phyloP scores from a whole-genome alignment of 2,888 invertebrate species.

The Nephrotoma flavescens region DNA sequence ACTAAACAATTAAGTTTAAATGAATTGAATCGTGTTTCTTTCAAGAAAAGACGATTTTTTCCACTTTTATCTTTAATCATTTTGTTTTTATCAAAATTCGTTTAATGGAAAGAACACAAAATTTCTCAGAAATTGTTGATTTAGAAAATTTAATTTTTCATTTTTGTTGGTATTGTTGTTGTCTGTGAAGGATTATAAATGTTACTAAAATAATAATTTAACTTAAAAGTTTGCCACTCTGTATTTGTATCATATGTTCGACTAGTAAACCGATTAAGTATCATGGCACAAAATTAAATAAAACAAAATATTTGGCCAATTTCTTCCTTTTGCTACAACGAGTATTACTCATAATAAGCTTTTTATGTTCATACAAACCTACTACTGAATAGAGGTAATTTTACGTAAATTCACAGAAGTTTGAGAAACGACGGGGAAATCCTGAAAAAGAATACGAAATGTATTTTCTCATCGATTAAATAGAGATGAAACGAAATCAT shows the following conservation, averaged over 20 bases:
- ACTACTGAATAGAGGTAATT: too few species aligned
- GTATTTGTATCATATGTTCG: background rate
- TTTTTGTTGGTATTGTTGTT: background rate
- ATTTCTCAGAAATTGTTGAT: background rate
- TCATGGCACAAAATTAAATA: background rate
- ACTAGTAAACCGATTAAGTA: background rate
- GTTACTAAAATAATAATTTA: background rate
- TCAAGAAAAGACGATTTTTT: background rate
- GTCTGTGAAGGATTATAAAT: background rate
- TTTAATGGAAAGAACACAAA: background rate
- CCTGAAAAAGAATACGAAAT: too few species aligned
- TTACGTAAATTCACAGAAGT: too few species aligned
- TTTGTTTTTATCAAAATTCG: background rate
- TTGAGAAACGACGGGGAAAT: too few species aligned
- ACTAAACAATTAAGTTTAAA: background rate
- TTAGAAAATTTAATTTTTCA: background rate
- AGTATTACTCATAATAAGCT: too few species aligned
- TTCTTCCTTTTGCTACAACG: background rate
- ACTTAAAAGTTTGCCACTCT: background rate
- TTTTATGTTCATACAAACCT: too few species aligned
- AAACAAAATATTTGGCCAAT: background rate
- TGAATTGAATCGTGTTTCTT: background rate
- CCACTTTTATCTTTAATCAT: background rate
- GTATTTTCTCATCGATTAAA: too few species aligned
- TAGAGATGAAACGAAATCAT: too few species aligned